Percentiles rank a stretch among this genome's conserved stretches.
phyloP scores from a whole-genome alignment of 1,140 invertebrate genomes.

The Drosophila ironensis region DNA sequence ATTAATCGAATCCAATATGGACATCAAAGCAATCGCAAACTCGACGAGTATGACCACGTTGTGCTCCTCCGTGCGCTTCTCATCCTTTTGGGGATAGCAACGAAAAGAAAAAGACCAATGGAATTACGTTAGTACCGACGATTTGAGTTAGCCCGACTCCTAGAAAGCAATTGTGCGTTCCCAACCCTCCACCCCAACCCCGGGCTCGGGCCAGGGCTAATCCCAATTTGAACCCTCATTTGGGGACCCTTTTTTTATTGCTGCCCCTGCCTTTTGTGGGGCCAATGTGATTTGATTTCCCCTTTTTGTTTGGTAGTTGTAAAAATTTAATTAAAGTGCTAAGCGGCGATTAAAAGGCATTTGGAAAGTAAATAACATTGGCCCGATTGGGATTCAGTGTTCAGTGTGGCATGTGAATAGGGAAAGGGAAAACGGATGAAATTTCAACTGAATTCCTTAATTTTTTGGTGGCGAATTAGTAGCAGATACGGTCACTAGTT shows the following conservation, averaged over 20 bases:
- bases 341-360: slow-evolving; percentile 62
- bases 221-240: slow-evolving; percentile 62
- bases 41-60: slow-evolving; percentile 95
- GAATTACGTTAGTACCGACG: slow-evolving; percentile 49
- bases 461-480: slow-evolving; percentile 7
- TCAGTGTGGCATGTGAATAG: background rate
- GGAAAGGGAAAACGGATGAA: background rate
- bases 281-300: slow-evolving; percentile 57
- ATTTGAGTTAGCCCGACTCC: slow-evolving; percentile 49
- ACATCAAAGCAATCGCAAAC: slow-evolving; percentile 96
- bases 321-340: slow-evolving; percentile 72
- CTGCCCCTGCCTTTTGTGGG: slow-evolving; percentile 18
- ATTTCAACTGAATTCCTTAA: slow-evolving; percentile 8
- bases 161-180: slow-evolving; percentile 56
- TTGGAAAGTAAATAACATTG: slow-evolving; percentile 62
- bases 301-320: slow-evolving; percentile 37
- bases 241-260: slow-evolving; percentile 45
- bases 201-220: too few relatives aligned
- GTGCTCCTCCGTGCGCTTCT: slow-evolving; percentile 90
- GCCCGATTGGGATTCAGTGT: slow-evolving; percentile 28
- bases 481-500: background rate
- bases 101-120: slow-evolving; percentile 11
- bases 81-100: slow-evolving; percentile 84
- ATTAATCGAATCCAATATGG: slow-evolving; percentile 96
- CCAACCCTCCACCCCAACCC: slow-evolving; percentile 18